phyloP scores from a whole-genome alignment of 2,888 invertebrate species.

The Arrhopalites spinosus region DNA sequence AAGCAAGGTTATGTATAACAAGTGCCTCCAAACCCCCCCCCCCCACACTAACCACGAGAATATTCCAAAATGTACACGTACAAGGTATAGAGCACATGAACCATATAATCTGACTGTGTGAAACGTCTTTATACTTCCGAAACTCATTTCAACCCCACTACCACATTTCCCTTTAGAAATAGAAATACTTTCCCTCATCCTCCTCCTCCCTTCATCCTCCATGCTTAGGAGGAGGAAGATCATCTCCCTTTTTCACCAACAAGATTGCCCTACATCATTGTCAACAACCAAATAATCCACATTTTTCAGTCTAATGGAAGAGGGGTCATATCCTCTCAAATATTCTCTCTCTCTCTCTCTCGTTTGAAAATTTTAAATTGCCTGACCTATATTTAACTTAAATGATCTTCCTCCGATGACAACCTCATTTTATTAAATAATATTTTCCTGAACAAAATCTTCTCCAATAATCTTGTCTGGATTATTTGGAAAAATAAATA shows the following conservation, averaged over 20 bases:
- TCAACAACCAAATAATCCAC: too few relatives aligned
- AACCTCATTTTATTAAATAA: too few relatives aligned
- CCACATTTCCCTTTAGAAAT: too few relatives aligned
- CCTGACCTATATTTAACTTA: too few relatives aligned
- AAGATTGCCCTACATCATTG: too few relatives aligned
- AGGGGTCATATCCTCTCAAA: neutral
- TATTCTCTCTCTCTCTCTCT: neutral
- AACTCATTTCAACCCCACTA: conserved; percentile 20
- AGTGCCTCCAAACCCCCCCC: neutral
- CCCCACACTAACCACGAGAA: too few relatives aligned
- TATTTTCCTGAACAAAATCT: too few relatives aligned
- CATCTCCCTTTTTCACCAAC: conserved; percentile 3
- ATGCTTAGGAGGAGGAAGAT: neutral
- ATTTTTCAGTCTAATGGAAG: neutral
- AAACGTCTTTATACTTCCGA: conserved; percentile 36
- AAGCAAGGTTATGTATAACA: neutral
- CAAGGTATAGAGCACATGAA: too few relatives aligned
- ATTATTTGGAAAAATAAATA: too few relatives aligned
- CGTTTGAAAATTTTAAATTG: too few relatives aligned
- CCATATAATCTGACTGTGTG: conserved; percentile 23
- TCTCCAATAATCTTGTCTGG: too few relatives aligned
- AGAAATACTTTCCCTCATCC: neutral
- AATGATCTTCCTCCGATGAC: too few relatives aligned
- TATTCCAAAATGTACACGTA: conserved; percentile 33
- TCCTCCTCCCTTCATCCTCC: neutral